Percentiles rank a stretch among this genome's conserved stretches.
These are phyloP conservation scores for Mythimna albipuncta DNA, from an alignment of 2,888 invertebrate species.

Conservation along the genomic window DNA sequence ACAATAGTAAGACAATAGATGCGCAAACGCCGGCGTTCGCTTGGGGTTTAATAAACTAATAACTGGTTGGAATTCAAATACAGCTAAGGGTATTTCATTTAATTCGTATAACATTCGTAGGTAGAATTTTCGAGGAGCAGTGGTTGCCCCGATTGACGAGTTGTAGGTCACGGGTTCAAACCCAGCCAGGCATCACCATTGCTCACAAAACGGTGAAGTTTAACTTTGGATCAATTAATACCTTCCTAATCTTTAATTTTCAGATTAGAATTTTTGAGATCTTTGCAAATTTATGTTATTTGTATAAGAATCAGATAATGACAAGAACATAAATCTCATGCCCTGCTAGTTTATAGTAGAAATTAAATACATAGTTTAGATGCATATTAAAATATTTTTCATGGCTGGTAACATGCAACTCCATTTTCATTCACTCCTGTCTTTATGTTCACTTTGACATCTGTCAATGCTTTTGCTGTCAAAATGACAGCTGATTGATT, in stretches of 20 bases:
- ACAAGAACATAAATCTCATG: neutral
- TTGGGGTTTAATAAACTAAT: neutral
- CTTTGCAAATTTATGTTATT: no score
- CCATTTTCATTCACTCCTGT: conserved; percentile 8
- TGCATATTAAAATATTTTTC: neutral
- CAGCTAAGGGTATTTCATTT: no score
- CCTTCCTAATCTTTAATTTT: neutral
- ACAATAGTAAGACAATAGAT: no score
- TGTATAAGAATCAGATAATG: neutral
- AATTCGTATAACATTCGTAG: neutral
- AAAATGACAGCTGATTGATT: conserved; percentile 26
- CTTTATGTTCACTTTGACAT: neutral
- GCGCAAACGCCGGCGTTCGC: no score
- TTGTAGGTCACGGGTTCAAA: no score
- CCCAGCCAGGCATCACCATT: no score
- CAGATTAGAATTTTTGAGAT: no score
- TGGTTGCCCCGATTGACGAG: no score
- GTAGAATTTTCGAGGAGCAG: no score
- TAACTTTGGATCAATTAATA: no score
- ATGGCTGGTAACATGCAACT: conserved; percentile 25
- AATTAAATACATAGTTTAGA: neutral
- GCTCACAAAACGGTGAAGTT: no score
- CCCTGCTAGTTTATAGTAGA: conserved; percentile 15
- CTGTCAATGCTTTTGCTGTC: conserved; percentile 34
- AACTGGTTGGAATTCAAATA: no score